Evolutionary conservation across 2,888 invertebrate species (phyloP), one percentile per base, ranked within the genome.

Genomic region (Noctua comes): DNA sequence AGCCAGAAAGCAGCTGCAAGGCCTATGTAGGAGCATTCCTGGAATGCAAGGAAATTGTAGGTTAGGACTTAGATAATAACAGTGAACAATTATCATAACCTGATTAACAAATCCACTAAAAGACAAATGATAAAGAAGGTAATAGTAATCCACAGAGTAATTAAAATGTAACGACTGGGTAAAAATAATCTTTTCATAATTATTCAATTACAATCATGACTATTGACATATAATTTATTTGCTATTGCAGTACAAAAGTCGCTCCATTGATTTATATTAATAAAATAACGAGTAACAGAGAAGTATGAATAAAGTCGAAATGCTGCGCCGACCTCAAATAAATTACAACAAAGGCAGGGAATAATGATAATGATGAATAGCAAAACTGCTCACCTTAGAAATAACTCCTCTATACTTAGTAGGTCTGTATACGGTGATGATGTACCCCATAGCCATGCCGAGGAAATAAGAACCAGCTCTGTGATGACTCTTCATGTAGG

Each of bases 401-500:
- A 86, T 88, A 65, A 88, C 11, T 76, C 88, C 72, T 76, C 76
- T 75, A 16, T 85, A 88, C n/a, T 86, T 79, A 46, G 70, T n/a
- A 31, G 86, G 86, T 7, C 43, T 73, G n/a, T 86, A 86, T 0
- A 68, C 64, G 6, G 76, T 73, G 13, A 86, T 66, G 21, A 86
- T 76, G 11, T 85, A 86, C 4, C 79, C 86, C 82, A 82, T 79
- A 6, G 77, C 86, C 86, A 86, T 86, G 13, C 86, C 86, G 2
- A 86, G 65, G 27, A 86, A 73, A 51, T 88, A 86, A 0, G 86
- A 74, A 0, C 82, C 88, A n/a, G 79, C 88, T 74, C 86, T 68
- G 21, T 82, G 70, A 21, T 86, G 86, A 48, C 88, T 88, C 27
- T n/a, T 77, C 64, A 88, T 88, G 62, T 86, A 85, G n/a, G 83